Percentiles rank a stretch among this genome's conserved stretches.
phyloP scores from a whole-genome alignment of 2,113 vertebrate genomes.

The Aviceda subcristata region DNA sequence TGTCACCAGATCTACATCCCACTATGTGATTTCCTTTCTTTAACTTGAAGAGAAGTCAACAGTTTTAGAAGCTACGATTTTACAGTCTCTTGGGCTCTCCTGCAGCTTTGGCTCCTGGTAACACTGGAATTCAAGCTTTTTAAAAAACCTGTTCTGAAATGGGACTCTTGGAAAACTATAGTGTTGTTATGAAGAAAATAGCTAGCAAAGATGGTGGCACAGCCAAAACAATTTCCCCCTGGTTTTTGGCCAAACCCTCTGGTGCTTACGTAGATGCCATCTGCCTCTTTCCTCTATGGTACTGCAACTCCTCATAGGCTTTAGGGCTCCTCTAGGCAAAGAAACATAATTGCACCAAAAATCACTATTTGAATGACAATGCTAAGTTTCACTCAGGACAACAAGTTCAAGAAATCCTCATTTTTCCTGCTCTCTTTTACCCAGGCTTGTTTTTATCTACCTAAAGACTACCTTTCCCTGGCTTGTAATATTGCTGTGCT shows the following conservation, averaged over 20 bases:
- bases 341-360: constrained; percentile 13
- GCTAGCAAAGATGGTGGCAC: constrained; percentile 10
- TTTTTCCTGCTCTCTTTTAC: not conserved
- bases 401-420: not conserved
- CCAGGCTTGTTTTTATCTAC: not conserved
- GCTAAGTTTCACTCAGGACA: not conserved
- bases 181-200: not conserved
- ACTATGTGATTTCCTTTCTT: not conserved
- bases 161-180: constrained; percentile 11
- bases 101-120: not conserved
- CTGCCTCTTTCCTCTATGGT: constrained; percentile 51
- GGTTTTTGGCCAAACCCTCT: constrained; percentile 56
- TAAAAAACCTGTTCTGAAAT: not conserved
- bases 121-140: not conserved
- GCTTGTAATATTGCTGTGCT: not conserved
- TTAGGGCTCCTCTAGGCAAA: constrained; percentile 37
- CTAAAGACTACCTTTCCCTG: not conserved
- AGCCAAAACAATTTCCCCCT: constrained; percentile 47
- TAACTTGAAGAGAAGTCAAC: not conserved
- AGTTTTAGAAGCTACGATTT: not conserved
- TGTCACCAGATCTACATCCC: not conserved
- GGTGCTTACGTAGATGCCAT: constrained; percentile 46
- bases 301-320: constrained; percentile 20
- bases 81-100: not conserved
- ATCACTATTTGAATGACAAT: not conserved